These are phyloP conservation scores for Baronia brevicornis DNA, from an alignment of 2,888 invertebrate genomes.

Conservation along the genomic window DNA sequence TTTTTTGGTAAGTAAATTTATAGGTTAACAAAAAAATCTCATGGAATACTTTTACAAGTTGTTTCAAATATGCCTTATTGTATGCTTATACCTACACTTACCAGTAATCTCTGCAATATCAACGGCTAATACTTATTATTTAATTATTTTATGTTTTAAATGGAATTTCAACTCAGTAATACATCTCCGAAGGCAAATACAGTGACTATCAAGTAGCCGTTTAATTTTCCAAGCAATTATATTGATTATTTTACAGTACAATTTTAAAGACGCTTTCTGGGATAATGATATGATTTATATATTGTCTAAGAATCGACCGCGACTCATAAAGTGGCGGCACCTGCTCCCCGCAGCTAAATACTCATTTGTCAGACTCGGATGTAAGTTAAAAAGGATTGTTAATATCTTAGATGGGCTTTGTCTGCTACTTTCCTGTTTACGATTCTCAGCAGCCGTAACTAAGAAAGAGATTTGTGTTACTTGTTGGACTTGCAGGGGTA, in stretches of 20 bases:
- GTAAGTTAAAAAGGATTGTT: slow-evolving; percentile 67
- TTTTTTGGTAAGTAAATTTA: too few relatives aligned
- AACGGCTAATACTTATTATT: too few relatives aligned
- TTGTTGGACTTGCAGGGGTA: slow-evolving; percentile 16
- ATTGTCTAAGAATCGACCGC: slow-evolving; percentile 33
- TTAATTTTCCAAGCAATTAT: neutral
- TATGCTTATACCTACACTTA: too few relatives aligned
- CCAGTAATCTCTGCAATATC: too few relatives aligned
- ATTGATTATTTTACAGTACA: slow-evolving; percentile 8
- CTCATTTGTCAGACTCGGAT: slow-evolving; percentile 65
- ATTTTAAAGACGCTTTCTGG: slow-evolving; percentile 24
- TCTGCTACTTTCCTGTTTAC: slow-evolving; percentile 42
- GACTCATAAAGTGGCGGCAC: slow-evolving; percentile 39
- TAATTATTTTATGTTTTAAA: too few relatives aligned
- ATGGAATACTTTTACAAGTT: too few relatives aligned
- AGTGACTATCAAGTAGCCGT: slow-evolving; percentile 1
- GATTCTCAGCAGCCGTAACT: slow-evolving; percentile 23
- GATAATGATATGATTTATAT: slow-evolving; percentile 51
- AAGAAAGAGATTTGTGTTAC: slow-evolving; percentile 22
- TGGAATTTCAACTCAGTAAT: too few relatives aligned
- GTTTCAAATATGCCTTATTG: too few relatives aligned
- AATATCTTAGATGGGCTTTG: slow-evolving; percentile 63
- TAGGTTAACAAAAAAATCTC: too few relatives aligned
- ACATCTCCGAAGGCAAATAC: slow-evolving; percentile 21
- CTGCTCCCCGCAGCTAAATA: slow-evolving; percentile 57